Evolutionary conservation across 2,888 invertebrate genomes (phyloP).

Genomic region (Nebria salina): DNA sequence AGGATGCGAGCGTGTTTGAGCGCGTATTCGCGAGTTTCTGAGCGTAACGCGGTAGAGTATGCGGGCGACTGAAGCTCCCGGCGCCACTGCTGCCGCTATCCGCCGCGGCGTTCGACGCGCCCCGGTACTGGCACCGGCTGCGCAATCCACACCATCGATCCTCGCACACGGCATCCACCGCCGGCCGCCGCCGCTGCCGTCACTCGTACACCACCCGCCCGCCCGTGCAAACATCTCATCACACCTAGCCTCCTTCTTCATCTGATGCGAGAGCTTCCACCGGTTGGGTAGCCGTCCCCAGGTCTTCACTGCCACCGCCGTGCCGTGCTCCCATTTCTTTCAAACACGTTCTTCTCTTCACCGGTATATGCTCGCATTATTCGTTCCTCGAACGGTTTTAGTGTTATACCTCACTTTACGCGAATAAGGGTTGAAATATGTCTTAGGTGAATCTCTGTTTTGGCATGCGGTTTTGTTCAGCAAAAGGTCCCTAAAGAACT

Average conservation of each 20-base stretch:
- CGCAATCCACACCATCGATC: slow-evolving; percentile 29
- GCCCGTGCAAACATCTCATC: slow-evolving; percentile 23
- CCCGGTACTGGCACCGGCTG: slow-evolving; percentile 15
- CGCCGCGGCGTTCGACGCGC: slow-evolving; percentile 24
- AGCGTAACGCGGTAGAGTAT: slow-evolving; percentile 17
- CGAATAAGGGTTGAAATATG: not conserved
- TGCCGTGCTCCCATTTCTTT: not conserved
- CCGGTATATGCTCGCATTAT: slow-evolving; percentile 13
- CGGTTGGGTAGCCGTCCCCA: not conserved
- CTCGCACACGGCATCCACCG: slow-evolving; percentile 20
- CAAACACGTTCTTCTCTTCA: not conserved
- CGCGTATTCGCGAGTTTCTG: not conserved
- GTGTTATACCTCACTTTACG: not conserved
- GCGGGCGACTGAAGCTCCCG: slow-evolving; percentile 35
- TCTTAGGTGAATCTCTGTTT: not conserved
- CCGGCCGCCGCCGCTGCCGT: not conserved
- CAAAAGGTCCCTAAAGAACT: not conserved
- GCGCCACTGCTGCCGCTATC: slow-evolving; percentile 21
- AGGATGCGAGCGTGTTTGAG: slow-evolving; percentile 1
- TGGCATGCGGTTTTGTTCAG: not conserved
- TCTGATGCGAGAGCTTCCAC: slow-evolving; percentile 2
- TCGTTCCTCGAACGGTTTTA: slow-evolving; percentile 5
- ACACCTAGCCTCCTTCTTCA: slow-evolving; percentile 24
- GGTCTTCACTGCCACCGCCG: not conserved
- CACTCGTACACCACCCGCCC: not conserved